phyloP scores from a whole-genome alignment of 1,140 invertebrate species.

The Drosophila watanabei region DNA sequence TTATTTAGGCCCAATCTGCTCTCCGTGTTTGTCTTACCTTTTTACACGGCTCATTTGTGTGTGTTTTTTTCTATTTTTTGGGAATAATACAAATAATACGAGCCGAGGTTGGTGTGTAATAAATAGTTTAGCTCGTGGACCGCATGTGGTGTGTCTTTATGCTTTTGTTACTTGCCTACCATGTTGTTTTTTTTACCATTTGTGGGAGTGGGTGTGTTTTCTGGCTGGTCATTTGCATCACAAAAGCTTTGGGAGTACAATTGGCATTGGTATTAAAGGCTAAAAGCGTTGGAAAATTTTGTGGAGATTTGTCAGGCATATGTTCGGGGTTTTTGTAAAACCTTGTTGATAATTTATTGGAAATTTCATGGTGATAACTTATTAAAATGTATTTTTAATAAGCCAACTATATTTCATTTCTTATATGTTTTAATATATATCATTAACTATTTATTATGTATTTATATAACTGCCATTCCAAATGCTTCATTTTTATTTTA shows the following conservation, averaged over 20 bases:
- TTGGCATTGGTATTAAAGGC: neutral
- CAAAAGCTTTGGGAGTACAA: slow-evolving; percentile 30
- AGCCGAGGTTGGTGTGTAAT: slow-evolving; percentile 51
- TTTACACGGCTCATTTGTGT: slow-evolving; percentile 67
- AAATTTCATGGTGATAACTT: neutral
- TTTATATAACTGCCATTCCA: no score
- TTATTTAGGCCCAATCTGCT: slow-evolving; percentile 53
- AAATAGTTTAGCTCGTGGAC: slow-evolving; percentile 68
- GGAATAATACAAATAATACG: slow-evolving; percentile 29
- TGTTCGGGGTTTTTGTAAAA: neutral
- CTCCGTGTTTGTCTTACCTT: slow-evolving; percentile 17
- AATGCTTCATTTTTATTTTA: no score
- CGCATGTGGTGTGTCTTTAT: slow-evolving; percentile 55
- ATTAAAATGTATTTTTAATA: neutral
- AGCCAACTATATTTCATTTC: neutral
- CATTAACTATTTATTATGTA: neutral
- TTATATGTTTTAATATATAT: neutral
- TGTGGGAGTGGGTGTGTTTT: slow-evolving; percentile 27
- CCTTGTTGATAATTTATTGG: neutral
- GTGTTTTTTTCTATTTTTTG: neutral
- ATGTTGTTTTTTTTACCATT: neutral
- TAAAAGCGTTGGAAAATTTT: neutral
- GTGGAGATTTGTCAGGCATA: slow-evolving; percentile 5
- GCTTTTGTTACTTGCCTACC: slow-evolving; percentile 28
- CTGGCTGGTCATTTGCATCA: slow-evolving; percentile 34